A percentile compares a stretch with the other conserved stretches of the same genome.
phyloP scores from a whole-genome alignment of 53 echinoderm and acorn worm species.

The Crossaster papposus region DNA sequence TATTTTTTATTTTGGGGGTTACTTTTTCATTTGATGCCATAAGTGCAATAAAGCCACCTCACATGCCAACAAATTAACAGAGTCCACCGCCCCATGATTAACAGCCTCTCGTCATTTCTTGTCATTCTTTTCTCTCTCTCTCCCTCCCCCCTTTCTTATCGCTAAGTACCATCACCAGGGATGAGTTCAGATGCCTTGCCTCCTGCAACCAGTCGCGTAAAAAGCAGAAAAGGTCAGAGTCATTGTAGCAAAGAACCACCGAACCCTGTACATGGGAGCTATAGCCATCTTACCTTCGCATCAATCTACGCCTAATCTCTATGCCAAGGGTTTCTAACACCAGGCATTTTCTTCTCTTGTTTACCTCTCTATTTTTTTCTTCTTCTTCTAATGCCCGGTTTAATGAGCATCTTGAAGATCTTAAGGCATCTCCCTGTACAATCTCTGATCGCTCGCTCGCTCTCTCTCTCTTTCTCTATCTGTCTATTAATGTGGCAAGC shows the following conservation, averaged over 20 bases:
- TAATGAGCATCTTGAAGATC: conserved; percentile 53
- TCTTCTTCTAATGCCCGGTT: not conserved
- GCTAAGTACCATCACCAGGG: conserved; percentile 17
- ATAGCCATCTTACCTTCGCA: conserved; percentile 29
- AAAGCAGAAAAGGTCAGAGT: conserved; percentile 18
- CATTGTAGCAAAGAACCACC: conserved; percentile 48
- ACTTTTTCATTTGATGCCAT: not conserved
- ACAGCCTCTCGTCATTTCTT: not conserved
- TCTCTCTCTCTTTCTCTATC: conserved; percentile 15
- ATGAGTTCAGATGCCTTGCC: conserved; percentile 9
- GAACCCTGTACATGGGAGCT: not conserved
- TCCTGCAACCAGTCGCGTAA: not conserved
- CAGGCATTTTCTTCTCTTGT: not conserved
- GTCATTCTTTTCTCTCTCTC: not conserved
- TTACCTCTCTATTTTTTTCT: not conserved
- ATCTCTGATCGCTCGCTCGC: not conserved
- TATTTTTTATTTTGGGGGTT: no score
- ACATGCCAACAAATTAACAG: not conserved
- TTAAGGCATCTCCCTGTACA: conserved; percentile 30
- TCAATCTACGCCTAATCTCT: conserved; percentile 32
- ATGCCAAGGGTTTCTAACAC: conserved; percentile 13
- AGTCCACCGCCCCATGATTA: not conserved
- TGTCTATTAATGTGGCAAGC: conserved; percentile 51
- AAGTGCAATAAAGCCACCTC: not conserved
- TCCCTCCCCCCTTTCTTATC: not conserved